These are phyloP conservation scores for Ceratotherium simum DNA, from an alignment of 2,113 vertebrate species.

Conservation along the genomic window DNA sequence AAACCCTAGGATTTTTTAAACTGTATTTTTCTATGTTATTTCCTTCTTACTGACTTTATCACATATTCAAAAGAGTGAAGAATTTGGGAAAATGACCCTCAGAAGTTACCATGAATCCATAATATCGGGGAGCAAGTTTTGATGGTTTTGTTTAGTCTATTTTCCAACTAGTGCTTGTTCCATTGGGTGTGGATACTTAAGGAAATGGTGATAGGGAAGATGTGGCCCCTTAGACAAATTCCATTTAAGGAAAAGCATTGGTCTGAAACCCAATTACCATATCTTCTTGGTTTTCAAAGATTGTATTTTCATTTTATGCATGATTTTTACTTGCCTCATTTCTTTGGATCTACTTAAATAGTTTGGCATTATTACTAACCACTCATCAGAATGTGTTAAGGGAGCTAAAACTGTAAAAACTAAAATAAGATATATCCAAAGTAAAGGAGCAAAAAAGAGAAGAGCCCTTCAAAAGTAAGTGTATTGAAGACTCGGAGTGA, in stretches of 20 bases:
- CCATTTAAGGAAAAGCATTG: slow-evolving; percentile 63
- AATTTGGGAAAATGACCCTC: not conserved
- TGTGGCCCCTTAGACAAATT: slow-evolving; percentile 62
- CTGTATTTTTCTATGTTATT: not conserved
- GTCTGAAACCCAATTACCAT: slow-evolving; percentile 44
- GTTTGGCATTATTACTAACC: not conserved
- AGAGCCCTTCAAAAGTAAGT: not conserved
- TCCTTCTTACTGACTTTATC: slow-evolving; percentile 32
- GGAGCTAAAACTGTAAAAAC: slow-evolving; percentile 39
- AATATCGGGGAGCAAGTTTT: slow-evolving; percentile 21
- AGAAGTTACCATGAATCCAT: not conserved
- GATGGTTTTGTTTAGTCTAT: not conserved
- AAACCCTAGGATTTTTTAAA: not conserved
- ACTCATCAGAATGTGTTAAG: not conserved
- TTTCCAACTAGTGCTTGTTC: slow-evolving; percentile 27
- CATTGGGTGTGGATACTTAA: not conserved
- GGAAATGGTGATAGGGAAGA: slow-evolving; percentile 47
- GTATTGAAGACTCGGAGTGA: not conserved
- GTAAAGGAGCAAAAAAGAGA: not conserved
- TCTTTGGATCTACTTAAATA: slow-evolving; percentile 20
- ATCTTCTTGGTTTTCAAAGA: slow-evolving; percentile 62
- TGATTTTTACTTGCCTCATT: slow-evolving; percentile 48
- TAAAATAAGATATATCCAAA: slow-evolving; percentile 22
- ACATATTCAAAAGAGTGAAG: not conserved
- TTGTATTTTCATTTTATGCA: slow-evolving; percentile 49